Percentiles rank a stretch among this genome's conserved stretches.
phyloP scores from a whole-genome alignment of 2,888 invertebrate genomes.

The Vanessa cardui region DNA sequence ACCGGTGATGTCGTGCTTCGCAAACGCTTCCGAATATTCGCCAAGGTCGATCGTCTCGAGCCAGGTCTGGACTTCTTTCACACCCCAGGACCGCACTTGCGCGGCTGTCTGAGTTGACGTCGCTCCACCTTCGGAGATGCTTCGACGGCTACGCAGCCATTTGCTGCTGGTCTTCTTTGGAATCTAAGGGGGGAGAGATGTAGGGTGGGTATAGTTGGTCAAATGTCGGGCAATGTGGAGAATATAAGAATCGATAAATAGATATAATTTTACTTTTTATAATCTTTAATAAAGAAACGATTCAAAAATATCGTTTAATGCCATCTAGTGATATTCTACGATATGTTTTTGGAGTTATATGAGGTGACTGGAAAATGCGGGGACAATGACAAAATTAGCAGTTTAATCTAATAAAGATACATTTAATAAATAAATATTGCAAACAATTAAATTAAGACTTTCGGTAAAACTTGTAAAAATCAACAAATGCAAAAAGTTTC shows the following conservation, averaged over 20 bases:
- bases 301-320: slow-evolving; percentile 55
- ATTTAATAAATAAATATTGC: not conserved
- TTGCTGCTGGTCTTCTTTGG: slow-evolving; percentile 67
- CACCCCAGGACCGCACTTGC: slow-evolving; percentile 87
- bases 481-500: too few species aligned
- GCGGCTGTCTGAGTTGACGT: slow-evolving; percentile 52
- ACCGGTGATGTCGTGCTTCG: slow-evolving; percentile 95
- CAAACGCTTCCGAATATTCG: slow-evolving; percentile 95
- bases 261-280: not conserved
- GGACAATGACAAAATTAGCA: slow-evolving; percentile 44
- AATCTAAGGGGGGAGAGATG: slow-evolving; percentile 55
- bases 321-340: slow-evolving; percentile 68
- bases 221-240: slow-evolving; percentile 22
- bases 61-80: slow-evolving; percentile 95
- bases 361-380: slow-evolving; percentile 49
- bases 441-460: too few species aligned
- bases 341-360: slow-evolving; percentile 53
- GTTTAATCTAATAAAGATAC: not conserved
- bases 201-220: slow-evolving; percentile 41
- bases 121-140: slow-evolving; percentile 66
- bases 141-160: slow-evolving; percentile 72
- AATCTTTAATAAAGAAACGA: slow-evolving; percentile 4
- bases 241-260: not conserved
- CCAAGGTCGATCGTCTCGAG: slow-evolving; percentile 93
- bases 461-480: too few species aligned